These are phyloP conservation scores for Sycophila sp. DNA, from an alignment of 1,140 invertebrate species.

Conservation along the genomic window DNA sequence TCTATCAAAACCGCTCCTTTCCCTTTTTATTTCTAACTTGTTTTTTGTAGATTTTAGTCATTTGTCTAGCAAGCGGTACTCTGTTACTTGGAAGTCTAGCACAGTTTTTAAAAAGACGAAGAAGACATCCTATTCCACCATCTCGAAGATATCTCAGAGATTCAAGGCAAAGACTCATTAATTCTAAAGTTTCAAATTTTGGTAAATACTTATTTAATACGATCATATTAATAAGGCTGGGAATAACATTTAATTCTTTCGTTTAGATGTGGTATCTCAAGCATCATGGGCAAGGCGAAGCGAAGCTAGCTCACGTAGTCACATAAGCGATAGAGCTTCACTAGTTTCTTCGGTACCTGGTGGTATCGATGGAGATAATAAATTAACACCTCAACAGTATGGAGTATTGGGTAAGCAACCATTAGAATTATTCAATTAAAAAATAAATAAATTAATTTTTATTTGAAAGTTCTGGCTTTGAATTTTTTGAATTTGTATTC, in stretches of 20 bases:
- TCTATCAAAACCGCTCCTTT: neutral
- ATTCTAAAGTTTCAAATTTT: conserved; percentile 59
- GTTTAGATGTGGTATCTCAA: conserved; percentile 59
- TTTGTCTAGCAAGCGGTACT: conserved; percentile 60
- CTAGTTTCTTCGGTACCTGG: conserved; percentile 62
- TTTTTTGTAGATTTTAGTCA: conserved; percentile 59
- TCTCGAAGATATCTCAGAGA: conserved; percentile 53
- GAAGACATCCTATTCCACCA: conserved; percentile 55
- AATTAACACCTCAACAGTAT: conserved; percentile 64
- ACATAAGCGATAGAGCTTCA: conserved; percentile 61
- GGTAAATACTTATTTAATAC: no score
- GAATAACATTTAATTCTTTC: neutral
- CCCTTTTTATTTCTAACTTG: conserved; percentile 26
- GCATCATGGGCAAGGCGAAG: conserved; percentile 63
- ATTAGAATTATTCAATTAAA: neutral
- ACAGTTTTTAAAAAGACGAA: conserved; percentile 62
- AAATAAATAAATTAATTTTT: neutral
- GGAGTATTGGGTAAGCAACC: conserved; percentile 64
- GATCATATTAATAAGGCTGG: no score
- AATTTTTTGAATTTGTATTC: no score
- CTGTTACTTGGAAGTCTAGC: conserved; percentile 60
- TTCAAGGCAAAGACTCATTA: conserved; percentile 56
- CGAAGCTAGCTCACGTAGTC: conserved; percentile 62
- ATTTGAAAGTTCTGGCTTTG: no score
- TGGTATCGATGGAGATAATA: conserved; percentile 57